These are phyloP conservation scores for Nomada fabriciana DNA, from an alignment of 2,888 invertebrate genomes.

Conservation along the genomic window DNA sequence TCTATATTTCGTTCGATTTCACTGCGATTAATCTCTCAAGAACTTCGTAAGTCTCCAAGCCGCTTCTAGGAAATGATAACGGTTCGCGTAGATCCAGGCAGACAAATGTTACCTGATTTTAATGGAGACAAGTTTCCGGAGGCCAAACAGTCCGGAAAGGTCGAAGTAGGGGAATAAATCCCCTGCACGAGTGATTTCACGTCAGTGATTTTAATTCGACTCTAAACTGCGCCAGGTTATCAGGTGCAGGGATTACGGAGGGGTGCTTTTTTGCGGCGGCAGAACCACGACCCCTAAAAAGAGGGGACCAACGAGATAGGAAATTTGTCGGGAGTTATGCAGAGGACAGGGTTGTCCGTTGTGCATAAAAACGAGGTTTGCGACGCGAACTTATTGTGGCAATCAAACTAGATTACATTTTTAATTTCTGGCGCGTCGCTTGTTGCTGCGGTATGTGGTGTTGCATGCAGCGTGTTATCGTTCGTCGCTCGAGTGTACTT, in stretches of 20 bases:
- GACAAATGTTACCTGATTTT: constrained; percentile 55
- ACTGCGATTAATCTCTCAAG: constrained; percentile 27
- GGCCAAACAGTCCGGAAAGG: constrained; percentile 31
- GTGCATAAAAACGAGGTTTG: constrained; percentile 49
- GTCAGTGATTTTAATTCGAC: constrained; percentile 61
- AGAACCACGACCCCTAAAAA: constrained; percentile 44
- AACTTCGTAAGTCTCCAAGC: constrained; percentile 16
- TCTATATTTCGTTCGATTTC: constrained; percentile 19
- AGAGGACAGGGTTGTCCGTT: constrained; percentile 44
- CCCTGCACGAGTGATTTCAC: constrained; percentile 43
- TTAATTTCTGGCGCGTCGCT: constrained; percentile 36
- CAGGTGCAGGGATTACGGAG: constrained; percentile 59
- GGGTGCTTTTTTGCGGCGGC: constrained; percentile 46
- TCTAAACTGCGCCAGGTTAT: constrained; percentile 52
- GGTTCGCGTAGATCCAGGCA: not conserved
- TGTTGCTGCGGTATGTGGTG: constrained; percentile 4
- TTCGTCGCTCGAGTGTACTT: not conserved
- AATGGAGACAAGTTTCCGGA: constrained; percentile 44
- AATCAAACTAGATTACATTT: constrained; percentile 47
- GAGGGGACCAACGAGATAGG: constrained; percentile 41
- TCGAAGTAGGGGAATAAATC: constrained; percentile 26
- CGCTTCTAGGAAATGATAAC: constrained; percentile 4
- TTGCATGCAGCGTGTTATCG: not conserved
- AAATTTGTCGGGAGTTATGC: constrained; percentile 47
- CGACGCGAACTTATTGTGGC: constrained; percentile 41